Base-by-base conservation (phyloP, 2,797 vertebrate species). In the Lagorchestes hirsutus region DNA sequence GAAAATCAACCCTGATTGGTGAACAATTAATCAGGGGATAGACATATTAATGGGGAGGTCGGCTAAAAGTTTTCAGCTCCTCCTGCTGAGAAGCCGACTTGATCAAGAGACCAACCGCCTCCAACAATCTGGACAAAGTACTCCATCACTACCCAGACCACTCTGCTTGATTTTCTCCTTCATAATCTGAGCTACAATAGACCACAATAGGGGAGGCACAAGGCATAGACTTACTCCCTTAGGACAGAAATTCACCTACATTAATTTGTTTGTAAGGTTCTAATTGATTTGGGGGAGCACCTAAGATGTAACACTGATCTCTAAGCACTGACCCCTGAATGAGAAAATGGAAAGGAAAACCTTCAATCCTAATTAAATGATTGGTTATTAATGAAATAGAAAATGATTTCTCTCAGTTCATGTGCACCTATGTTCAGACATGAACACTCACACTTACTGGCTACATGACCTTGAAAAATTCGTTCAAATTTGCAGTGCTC, bases 211-310 rank as follows among this genome's bases (percentile, higher is more conserved):
- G 31, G 13, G 34, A 34, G 1, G 14, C 18, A 5, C 14, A n/a
- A n/a, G 5, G 14, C 4, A 67, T 67, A n/a, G 13, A 67, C 34
- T 67, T n/a, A 18, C 1, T 67, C n/a, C 14, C 62, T n/a, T 18
- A 16, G 62, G 62, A 4, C 14, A 67, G 16, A 5, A 67, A 67
- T 67, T 67, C 14, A 67, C 4, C 34, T 5, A 67, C 4, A 67
- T n/a, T 67, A 67, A 5, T 16, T n/a, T 67, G 14, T 67, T 67
- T n/a, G 4, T 67, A 62, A n/a, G 34, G 34, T 18, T 12, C 34
- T n/a, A 56, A 5, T 18, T n/a, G 16, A 14, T 16, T 67, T 5
- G 13, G 14, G 13, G 14, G 1, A 1, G 5, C 5, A 16, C 5
- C 14, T 34, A 67, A 67, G 34, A n/a, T n/a, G 13, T 16, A 1